Evolutionary conservation across 2,113 vertebrate genomes (phyloP), one percentile per base, ranked within the genome.

Genomic region (Caretta caretta): DNA sequence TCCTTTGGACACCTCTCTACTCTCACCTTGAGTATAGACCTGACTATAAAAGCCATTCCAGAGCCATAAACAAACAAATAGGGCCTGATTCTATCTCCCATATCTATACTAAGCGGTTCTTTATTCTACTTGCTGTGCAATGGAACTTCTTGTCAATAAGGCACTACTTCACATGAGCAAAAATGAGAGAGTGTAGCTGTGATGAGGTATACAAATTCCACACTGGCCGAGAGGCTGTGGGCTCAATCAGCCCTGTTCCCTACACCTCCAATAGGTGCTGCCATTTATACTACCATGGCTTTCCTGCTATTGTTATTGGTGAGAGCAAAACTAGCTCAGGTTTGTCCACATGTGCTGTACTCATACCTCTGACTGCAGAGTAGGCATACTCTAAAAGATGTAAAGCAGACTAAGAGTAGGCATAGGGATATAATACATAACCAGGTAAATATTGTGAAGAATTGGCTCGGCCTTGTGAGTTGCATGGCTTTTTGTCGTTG

Each of bases 401-500:
- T n/a, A 72, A 72, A 72, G 9, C n/a, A 72, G 35, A n/a, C 17
- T 72, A n/a, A 8, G 62, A 35, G 62, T n/a, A 65, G 62, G 31
- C 62, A 65, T 46, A 53, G 14, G 79, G 6, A 49, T 72, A 5
- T 59, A n/a, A 72, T 29, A 22, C 19, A 10, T 50, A 65, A 81
- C 17, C 54, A 80, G 89, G 38, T 17, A 20, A 31, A 19, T 35
- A 11, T 53, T 78, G 51, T 54, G 25, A 46, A 88, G 56, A 53
- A 46, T 5, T 53, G 24, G 27, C 0, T 0, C 25, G 75, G 25
- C 46, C 81, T 81, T 87, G 59, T 42, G 80, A 29, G 27, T 57
- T 17, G n/a, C 22, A 10, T 35, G 17, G n/a, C 1, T 3, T 22
- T 38, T 16, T 49, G 24, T 57, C 9, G 2, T 57, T 27, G 24